Evolutionary conservation across 2,797 vertebrate species (phyloP).

Genomic region (Pangasius djambal): DNA sequence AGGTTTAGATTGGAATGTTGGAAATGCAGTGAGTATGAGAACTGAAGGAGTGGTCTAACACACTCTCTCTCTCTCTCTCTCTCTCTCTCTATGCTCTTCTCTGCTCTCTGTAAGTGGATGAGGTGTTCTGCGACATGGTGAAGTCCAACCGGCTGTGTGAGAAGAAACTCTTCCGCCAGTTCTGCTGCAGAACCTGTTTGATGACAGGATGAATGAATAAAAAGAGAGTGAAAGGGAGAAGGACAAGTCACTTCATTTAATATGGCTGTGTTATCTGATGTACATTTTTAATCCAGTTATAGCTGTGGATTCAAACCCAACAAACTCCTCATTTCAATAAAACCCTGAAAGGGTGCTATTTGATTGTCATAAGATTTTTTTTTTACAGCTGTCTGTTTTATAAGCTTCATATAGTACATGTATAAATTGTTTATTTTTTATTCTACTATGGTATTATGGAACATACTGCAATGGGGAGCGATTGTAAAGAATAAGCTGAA

Average conservation of each 20-base stretch:
- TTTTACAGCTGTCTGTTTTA: slow-evolving; percentile 60
- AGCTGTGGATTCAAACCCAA: slow-evolving; percentile 49
- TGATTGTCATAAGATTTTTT: slow-evolving; percentile 53
- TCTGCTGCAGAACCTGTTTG: slow-evolving; percentile 91
- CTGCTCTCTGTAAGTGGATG: slow-evolving; percentile 76
- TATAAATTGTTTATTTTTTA: slow-evolving; percentile 63
- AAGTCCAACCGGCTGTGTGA: slow-evolving; percentile 90
- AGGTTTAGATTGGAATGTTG: neutral
- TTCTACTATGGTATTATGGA: slow-evolving; percentile 49
- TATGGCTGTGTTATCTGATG: slow-evolving; percentile 39
- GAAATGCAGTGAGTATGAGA: neutral
- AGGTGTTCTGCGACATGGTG: slow-evolving; percentile 92
- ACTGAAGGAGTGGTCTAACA: neutral
- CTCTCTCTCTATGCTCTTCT: slow-evolving; percentile 5
- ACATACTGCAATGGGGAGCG: slow-evolving; percentile 47
- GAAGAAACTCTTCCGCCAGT: slow-evolving; percentile 89
- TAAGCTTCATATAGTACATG: slow-evolving; percentile 59
- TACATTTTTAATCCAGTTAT: slow-evolving; percentile 55
- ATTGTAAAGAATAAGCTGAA: slow-evolving; percentile 38
- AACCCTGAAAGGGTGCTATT: slow-evolving; percentile 47
- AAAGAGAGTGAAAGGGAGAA: neutral
- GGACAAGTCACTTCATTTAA: slow-evolving; percentile 19
- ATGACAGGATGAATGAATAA: slow-evolving; percentile 78
- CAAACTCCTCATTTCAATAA: slow-evolving; percentile 52
- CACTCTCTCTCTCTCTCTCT: slow-evolving; percentile 14